Evolutionary conservation across 2,888 invertebrate genomes (phyloP).

Genomic region (Lepidocyrtinus sp.): DNA sequence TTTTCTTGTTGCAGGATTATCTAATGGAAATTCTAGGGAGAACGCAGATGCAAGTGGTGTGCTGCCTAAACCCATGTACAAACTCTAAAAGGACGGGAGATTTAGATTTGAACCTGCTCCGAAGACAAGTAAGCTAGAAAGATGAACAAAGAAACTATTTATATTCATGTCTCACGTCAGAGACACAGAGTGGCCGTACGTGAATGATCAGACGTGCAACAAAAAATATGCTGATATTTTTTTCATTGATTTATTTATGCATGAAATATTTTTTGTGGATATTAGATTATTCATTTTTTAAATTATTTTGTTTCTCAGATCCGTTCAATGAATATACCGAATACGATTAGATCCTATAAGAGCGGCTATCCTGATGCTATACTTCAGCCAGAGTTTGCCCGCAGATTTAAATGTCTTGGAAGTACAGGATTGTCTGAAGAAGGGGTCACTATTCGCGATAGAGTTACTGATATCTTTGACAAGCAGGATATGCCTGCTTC

Average conservation of each 20-base stretch:
- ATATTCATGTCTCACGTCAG: too few relatives aligned
- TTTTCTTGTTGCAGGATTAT: conserved; percentile 81
- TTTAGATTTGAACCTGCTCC: conserved; percentile 64
- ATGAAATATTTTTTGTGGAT: conserved; percentile 21
- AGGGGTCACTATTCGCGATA: conserved; percentile 65
- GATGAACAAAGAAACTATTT: too few relatives aligned
- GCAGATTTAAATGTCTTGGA: conserved; percentile 68
- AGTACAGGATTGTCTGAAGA: conserved; percentile 65
- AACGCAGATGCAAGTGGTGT: conserved; percentile 90
- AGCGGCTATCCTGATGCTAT: conserved; percentile 66
- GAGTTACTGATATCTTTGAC: conserved; percentile 68
- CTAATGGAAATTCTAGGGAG: conserved; percentile 91
- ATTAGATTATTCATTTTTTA: conserved; percentile 4
- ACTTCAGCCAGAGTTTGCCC: conserved; percentile 65
- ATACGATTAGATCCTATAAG: conserved; percentile 66
- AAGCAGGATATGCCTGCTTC: conserved; percentile 66
- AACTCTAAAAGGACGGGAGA: conserved; percentile 54
- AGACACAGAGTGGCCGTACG: too few relatives aligned
- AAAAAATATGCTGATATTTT: not conserved
- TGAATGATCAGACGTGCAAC: too few relatives aligned
- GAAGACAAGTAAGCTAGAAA: conserved; percentile 67
- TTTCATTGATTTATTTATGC: conserved; percentile 12
- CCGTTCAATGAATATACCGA: conserved; percentile 66
- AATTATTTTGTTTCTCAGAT: conserved; percentile 57
- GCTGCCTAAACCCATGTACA: conserved; percentile 77